Evolutionary conservation across 1,140 invertebrate genomes (phyloP), one percentile per base, ranked within the genome.

Genomic region (Oedothorax gibbosus): DNA sequence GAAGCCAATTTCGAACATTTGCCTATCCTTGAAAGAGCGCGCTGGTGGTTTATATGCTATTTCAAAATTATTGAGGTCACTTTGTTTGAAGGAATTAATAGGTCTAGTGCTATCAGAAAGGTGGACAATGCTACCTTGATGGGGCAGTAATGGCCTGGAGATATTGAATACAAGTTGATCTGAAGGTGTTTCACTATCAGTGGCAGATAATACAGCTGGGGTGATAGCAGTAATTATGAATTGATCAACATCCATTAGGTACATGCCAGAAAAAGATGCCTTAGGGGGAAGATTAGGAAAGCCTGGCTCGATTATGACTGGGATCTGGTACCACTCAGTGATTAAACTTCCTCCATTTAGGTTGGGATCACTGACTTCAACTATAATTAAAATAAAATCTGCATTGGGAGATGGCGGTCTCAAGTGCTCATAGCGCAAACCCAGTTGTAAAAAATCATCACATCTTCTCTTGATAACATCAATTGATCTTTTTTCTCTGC

Each of bases 211-310:
- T 9, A 86, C 81, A 65, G 69, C 56, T 14, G 80, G 75, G 18
- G 86, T 86, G 18, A 86, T 84, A 7, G 86, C 66, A 18, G 86
- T 86, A 35, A 86, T 69, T 49, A 86, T 84, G 20, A 83, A 84
- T n/a, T 86, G 80, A 73, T 83, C 73, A 18, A 86, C 86, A 78
- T 83, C 86, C 81, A 86, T 84, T 21, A 86, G 62, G 51, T 81
- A 86, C 75, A 78, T 83, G 51, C 86, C 72, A 57, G 81, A 83
- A 84, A 86, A 86, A 10, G 86, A 86, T n/a, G 86, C 80, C 66
- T 84, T 86, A 15, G 86, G 86, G 56, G 73, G 80, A 21, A 86
- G 64, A 53, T 86, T 86, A 14, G 86, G 86, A 84, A 86, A 86
- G 10, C 80, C 86, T 65, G 86, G 80, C 60, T 79, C 66, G 51